Base-by-base conservation (phyloP, 2,113 vertebrate species). In the Hemichromis elongatus region DNA sequence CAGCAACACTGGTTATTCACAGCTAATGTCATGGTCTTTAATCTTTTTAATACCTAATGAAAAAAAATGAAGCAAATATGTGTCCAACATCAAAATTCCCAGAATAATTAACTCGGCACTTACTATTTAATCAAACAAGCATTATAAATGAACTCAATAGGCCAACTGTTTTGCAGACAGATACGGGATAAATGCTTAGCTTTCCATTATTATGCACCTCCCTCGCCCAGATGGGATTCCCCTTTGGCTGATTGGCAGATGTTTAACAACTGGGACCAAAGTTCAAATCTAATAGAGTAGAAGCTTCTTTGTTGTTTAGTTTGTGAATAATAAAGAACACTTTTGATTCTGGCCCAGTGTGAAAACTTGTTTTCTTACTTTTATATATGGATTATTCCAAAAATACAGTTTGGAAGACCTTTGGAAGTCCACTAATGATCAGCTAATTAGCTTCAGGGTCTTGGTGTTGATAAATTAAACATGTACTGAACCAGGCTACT, bases 1-100 rank as follows among this genome's bases (percentile, higher is more conserved):
- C 75, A 79, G 85, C 68, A 70, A 80, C 70, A 73, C 79, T 82
- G 79, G 68, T 86, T 91, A 89, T 88, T 91, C 89, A 86, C 81
- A 84, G 82, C 85, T 91, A 87, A 92, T 86, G 90, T 90, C 91
- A 90, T 86, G 84, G 86, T 91, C 73, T 82, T 80, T 90, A 91
- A 90, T 91, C 92, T 88, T 87, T 89, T 93, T 89, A 89, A 92
- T 92, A 86, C 79, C 77, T 56, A 10, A 52, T 52, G 40, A 56
- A 85, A 92, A 92, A 88, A 89, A 86, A 24, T 56, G 0, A 73
- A 75, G 59, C 79, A 86, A 89, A 83, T 88, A 78, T 86, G 89
- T 82, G 79, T 92, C 86, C 87, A 86, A 73, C 79, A 82, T 73
- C 24, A 47, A 77, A 77, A 82, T 84, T 91, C 84, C 24, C 37